Evolutionary conservation across 2,888 invertebrate species (phyloP).

Genomic region (Seira sanloemensis): DNA sequence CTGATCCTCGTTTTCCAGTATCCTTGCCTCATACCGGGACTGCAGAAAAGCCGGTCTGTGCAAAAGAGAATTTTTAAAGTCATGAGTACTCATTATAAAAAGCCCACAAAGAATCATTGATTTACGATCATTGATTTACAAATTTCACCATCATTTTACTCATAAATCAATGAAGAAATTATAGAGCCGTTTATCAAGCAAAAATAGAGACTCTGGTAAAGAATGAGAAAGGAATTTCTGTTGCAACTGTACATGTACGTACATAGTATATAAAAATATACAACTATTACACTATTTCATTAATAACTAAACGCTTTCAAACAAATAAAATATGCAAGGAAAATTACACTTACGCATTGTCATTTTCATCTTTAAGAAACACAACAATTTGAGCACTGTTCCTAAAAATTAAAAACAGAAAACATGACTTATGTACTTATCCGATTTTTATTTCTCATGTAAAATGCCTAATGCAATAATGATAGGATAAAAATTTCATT

Average conservation of each 20-base stretch:
- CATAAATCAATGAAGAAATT: conserved; percentile 45
- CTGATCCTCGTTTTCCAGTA: conserved; percentile 87
- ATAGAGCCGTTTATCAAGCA: conserved; percentile 21
- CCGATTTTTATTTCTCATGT: no score
- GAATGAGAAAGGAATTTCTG: background rate
- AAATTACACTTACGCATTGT: conserved; percentile 74
- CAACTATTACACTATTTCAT: conserved; percentile 5
- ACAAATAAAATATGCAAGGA: background rate
- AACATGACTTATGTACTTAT: no score
- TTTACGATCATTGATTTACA: conserved; percentile 44
- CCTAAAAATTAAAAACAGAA: conserved; percentile 74
- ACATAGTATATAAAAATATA: no score
- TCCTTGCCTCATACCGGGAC: conserved; percentile 86
- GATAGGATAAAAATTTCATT: no score
- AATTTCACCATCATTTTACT: conserved; percentile 41
- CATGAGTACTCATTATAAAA: background rate
- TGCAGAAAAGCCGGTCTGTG: conserved; percentile 86
- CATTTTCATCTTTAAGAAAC: conserved; percentile 76
- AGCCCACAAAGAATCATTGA: conserved; percentile 34
- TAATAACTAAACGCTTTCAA: background rate
- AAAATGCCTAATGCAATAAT: no score
- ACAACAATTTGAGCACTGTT: conserved; percentile 75
- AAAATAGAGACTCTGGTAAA: conserved; percentile 6
- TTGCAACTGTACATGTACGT: background rate
- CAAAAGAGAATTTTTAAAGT: background rate